These are phyloP conservation scores for Odontothrips loti DNA, from an alignment of 2,888 invertebrate species.

Conservation along the genomic window DNA sequence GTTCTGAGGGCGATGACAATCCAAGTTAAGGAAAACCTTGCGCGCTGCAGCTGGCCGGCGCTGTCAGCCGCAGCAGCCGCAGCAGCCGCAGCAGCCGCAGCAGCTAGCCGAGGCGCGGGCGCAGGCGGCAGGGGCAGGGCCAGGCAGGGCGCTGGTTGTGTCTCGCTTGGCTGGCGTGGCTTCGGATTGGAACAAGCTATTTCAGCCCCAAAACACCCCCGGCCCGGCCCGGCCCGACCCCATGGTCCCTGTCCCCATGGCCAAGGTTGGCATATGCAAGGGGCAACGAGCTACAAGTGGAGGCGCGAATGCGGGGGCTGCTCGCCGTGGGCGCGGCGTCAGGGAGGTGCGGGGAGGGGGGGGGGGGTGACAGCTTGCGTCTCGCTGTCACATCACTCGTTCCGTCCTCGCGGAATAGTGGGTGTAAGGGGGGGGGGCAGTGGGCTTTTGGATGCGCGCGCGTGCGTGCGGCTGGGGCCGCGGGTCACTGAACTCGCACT, in stretches of 20 bases:
- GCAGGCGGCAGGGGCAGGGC: no score
- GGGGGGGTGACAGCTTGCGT: not conserved
- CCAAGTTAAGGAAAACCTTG: no score
- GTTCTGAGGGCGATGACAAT: no score
- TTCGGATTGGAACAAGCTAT: not conserved
- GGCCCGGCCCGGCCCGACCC: not conserved
- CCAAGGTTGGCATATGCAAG: not conserved
- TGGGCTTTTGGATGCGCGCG: not conserved
- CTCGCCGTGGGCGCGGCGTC: not conserved
- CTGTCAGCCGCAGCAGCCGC: no score
- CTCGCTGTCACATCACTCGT: no score
- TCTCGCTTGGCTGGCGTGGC: not conserved
- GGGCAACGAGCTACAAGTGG: not conserved
- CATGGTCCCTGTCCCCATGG: not conserved
- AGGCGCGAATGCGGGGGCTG: not conserved
- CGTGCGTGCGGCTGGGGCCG: no score
- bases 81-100: no score
- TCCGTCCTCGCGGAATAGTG: no score
- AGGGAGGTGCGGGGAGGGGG: not conserved
- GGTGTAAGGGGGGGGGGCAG: not conserved
- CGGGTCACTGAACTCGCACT: no score
- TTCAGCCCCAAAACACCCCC: slow-evolving; percentile 14
- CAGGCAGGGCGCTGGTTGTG: no score
- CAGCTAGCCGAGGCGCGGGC: no score
- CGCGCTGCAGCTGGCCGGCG: no score